Base-by-base conservation (phyloP, 2,113 vertebrate genomes). In the Odocoileus virginianus region DNA sequence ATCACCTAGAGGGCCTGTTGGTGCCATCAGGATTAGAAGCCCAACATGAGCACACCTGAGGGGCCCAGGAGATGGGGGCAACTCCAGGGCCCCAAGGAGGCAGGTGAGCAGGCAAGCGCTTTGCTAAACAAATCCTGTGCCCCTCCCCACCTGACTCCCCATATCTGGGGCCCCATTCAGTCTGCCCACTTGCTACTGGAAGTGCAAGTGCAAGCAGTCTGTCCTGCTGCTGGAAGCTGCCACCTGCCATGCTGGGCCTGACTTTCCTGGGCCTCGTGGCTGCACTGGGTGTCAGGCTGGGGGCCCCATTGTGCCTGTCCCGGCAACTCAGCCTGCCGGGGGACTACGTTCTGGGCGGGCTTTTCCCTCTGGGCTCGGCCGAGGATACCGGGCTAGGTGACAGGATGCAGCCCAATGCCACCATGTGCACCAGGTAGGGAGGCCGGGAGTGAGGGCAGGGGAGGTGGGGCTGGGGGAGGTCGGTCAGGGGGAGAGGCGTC, bases 301-400 rank as follows among this genome's bases (percentile, higher is more conserved):
- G 76, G 71, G 2, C 98, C 91, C 91, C 98, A 92, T 83, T 96
- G 67, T 92, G 99, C 98, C 83, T 99, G 0, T 98, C 98, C 0
- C 95, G 30, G 28, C 99, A 99, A 95, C 99, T 99, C 88, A 97
- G 33, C 4, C 97, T 98, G 23, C 74, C 98, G 0, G 99, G 99
- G 1, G 99, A 99, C 95, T 99, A 99, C 0, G n/a, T 99, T 78
- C 96, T 99, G 0, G 99, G 99, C 0, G 99, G 99, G 1, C 98
- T 99, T 2, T 99, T 99, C 97, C 99, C 99, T 0, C 99, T 99
- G 2, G 99, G 99, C 55, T 40, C 10, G 0, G 43, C 64, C 0
- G 97, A 98, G n/a, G 91, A 98, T 0, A 36, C 97, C 21, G 98
- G 98, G 74, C 43, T 98, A 30, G 89, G 92, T 0, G 10, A 98